A percentile compares a stretch with the other conserved stretches of the same genome.
phyloP scores from a whole-genome alignment of 1,140 invertebrate species.

The Rhysida immarginata region DNA sequence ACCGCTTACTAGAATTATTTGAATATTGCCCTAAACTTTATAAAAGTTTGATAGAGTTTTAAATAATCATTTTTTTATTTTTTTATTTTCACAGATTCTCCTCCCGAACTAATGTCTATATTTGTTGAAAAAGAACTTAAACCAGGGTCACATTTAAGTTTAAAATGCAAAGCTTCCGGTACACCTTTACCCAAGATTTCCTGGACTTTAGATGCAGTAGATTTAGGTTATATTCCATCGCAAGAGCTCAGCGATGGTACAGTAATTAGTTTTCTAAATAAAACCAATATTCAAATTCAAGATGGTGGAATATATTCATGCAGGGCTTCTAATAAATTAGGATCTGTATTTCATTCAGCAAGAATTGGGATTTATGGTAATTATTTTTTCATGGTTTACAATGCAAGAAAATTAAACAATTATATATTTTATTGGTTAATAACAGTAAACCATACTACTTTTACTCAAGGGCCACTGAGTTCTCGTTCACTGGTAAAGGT shows the following conservation, averaged over 20 bases:
- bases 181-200: neutral
- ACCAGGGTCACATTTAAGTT: neutral
- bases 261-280: slow-evolving; percentile 87
- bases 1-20: no score
- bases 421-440: no score
- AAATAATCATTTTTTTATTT: neutral
- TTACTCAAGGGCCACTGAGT: no score
- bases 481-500: no score
- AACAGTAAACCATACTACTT: no score
- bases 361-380: slow-evolving; percentile 65
- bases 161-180: neutral
- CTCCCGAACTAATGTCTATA: neutral
- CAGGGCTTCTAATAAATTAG: slow-evolving; percentile 63
- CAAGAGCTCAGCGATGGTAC: slow-evolving; percentile 66
- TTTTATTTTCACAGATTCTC: neutral
- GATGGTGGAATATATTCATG: slow-evolving; percentile 86
- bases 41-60: neutral
- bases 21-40: no score
- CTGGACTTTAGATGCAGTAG: neutral
- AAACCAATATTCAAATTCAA: slow-evolving; percentile 68
- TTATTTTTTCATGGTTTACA: neutral
- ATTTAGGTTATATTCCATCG: no score
- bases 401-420: no score
- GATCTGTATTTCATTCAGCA: slow-evolving; percentile 55
- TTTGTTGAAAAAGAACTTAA: neutral